These are phyloP conservation scores for Batillaria attramentaria DNA, from an alignment of 1,140 invertebrate genomes.

Conservation along the genomic window DNA sequence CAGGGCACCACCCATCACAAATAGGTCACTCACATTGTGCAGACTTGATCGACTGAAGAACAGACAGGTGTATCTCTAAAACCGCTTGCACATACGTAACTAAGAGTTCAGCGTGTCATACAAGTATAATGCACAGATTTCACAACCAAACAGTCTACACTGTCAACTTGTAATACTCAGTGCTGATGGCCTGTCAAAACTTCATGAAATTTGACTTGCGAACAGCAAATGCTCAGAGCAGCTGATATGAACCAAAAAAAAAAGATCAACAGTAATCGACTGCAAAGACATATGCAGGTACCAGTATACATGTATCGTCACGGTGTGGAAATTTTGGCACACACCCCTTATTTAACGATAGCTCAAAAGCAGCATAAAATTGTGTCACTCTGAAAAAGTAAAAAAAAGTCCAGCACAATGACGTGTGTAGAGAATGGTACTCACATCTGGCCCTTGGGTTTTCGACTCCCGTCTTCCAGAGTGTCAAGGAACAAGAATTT, in stretches of 20 bases:
- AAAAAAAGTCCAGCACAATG: too few species aligned
- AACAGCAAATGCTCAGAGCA: too few species aligned
- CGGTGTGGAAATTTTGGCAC: too few species aligned
- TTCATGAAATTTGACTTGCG: too few species aligned
- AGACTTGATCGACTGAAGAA: slow-evolving; percentile 87
- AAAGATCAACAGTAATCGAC: too few species aligned
- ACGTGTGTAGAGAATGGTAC: slow-evolving; percentile 58
- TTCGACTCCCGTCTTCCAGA: slow-evolving; percentile 81
- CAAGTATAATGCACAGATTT: not conserved
- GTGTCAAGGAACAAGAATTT: slow-evolving; percentile 38
- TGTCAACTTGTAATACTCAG: not conserved
- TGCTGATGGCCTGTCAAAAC: not conserved
- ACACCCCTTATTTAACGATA: too few species aligned
- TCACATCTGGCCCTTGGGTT: slow-evolving; percentile 93
- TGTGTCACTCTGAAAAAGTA: too few species aligned
- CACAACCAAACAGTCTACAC: not conserved
- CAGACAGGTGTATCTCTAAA: slow-evolving; percentile 14
- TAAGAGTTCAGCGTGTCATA: too few species aligned
- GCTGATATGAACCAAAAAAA: too few species aligned
- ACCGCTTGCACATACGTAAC: not conserved
- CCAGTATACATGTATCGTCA: too few species aligned
- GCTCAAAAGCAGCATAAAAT: too few species aligned
- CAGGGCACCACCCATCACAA: slow-evolving; percentile 98
- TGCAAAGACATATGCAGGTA: too few species aligned
- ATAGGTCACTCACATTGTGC: slow-evolving; percentile 97